Percentiles rank a stretch among this genome's conserved stretches.
Conservation (phyloP, 2,888 invertebrate species). For the Lymantria monacha region DNA sequence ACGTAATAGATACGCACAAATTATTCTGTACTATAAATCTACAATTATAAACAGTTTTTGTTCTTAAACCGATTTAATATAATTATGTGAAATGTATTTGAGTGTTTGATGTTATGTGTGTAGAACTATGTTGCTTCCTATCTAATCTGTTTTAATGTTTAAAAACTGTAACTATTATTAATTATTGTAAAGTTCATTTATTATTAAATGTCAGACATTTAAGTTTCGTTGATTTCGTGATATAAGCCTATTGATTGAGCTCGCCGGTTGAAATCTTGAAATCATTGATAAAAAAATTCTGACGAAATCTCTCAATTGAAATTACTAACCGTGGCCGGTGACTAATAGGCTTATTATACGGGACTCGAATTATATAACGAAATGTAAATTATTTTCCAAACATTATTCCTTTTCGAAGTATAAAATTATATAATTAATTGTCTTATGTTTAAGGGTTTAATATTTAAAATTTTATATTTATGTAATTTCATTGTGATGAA, state of each 20-base stretch:
- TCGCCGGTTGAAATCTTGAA: no score
- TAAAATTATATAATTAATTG: no score
- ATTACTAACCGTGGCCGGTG: no score
- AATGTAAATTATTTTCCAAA: no score
- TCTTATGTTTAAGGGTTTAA: neutral
- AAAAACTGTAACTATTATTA: neutral
- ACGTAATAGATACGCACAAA: slow-evolving; percentile 72
- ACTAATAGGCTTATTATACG: no score
- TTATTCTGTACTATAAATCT: slow-evolving; percentile 43
- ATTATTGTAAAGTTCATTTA: neutral
- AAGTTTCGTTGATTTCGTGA: no score
- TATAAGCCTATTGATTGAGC: no score
- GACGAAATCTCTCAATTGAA: no score
- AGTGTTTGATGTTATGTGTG: slow-evolving; percentile 44
- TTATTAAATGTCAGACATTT: neutral
- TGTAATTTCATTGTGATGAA: slow-evolving; percentile 14
- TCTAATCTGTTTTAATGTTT: slow-evolving; percentile 13
- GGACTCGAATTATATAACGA: no score
- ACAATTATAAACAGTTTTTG: slow-evolving; percentile 39
- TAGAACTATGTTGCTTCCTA: slow-evolving; percentile 44
- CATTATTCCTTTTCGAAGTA: no score
- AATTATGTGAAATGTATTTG: slow-evolving; percentile 18
- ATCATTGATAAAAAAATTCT: no score
- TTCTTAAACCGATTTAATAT: slow-evolving; percentile 25
- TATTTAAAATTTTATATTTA: neutral